Conservation (phyloP, 2,888 invertebrate species). For the Dastarcus helophoroides region DNA sequence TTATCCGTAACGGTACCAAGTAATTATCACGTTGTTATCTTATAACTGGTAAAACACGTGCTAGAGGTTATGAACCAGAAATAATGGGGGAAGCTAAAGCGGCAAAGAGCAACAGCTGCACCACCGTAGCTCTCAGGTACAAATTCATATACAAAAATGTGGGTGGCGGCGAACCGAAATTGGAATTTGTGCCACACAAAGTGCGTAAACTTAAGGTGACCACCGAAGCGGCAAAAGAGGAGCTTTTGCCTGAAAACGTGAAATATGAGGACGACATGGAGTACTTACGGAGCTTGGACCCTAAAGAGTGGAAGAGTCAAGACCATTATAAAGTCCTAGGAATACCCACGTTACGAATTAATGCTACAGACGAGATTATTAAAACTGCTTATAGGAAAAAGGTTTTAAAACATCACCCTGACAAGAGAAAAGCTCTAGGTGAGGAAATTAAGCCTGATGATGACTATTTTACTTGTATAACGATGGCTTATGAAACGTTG, state of each 20-base stretch:
- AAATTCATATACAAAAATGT: conserved; percentile 27
- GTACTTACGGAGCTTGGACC: conserved; percentile 79
- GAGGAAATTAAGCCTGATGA: conserved; percentile 81
- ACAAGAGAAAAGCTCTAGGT: conserved; percentile 87
- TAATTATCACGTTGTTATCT: no score
- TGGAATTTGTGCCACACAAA: conserved; percentile 30
- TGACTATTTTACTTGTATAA: conserved; percentile 98
- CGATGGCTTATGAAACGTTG: conserved; percentile 88
- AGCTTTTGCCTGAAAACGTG: conserved; percentile 29
- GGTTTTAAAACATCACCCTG: conserved; percentile 93
- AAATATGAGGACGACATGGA: conserved; percentile 63
- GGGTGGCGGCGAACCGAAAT: conserved; percentile 24
- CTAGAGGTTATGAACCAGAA: no score
- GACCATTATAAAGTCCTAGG: conserved; percentile 96
- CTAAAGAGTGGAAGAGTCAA: conserved; percentile 95
- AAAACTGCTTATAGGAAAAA: conserved; percentile 85
- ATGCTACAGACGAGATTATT: conserved; percentile 86
- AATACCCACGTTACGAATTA: conserved; percentile 66
- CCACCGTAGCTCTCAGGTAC: conserved; percentile 31
- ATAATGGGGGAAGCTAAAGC: conserved; percentile 31
- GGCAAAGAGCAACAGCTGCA: conserved; percentile 22
- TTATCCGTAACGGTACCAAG: no score
- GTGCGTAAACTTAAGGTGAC: conserved; percentile 28
- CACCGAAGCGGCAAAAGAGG: conserved; percentile 22
- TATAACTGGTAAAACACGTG: no score